Conservation (phyloP, 2,113 vertebrate species). For the Brachirus orientalis region DNA sequence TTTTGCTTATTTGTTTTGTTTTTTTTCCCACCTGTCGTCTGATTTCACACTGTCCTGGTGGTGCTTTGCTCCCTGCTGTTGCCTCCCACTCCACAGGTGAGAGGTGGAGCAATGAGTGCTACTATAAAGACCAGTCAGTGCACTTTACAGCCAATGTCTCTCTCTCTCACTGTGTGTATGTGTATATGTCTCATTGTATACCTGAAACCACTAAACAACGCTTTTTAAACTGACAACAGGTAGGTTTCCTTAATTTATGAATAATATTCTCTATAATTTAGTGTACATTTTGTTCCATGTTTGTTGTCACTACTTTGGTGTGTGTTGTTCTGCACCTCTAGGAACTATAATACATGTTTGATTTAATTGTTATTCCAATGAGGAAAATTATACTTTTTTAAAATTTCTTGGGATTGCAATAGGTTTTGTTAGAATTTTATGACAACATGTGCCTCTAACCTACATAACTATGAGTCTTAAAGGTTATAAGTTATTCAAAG, state of each 20-base stretch:
- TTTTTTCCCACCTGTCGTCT: too few species aligned
- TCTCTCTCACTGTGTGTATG: neutral
- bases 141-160: neutral
- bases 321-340: too few species aligned
- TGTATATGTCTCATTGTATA: neutral
- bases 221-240: neutral
- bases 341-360: too few species aligned
- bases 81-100: slow-evolving; percentile 41
- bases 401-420: too few species aligned
- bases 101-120: slow-evolving; percentile 2
- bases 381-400: too few species aligned
- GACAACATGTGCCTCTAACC: too few species aligned
- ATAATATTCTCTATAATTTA: neutral
- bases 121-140: neutral
- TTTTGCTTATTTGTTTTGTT: neutral
- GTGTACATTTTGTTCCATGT: too few species aligned
- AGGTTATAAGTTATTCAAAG: too few species aligned
- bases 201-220: neutral
- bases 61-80: neutral
- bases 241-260: neutral
- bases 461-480: too few species aligned
- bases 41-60: neutral
- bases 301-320: too few species aligned
- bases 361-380: too few species aligned
- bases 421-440: too few species aligned